A percentile compares a stretch with the other conserved stretches of the same genome.
These are phyloP conservation scores for Erannis defoliaria DNA, from an alignment of 2,888 invertebrate species.

Conservation along the genomic window DNA sequence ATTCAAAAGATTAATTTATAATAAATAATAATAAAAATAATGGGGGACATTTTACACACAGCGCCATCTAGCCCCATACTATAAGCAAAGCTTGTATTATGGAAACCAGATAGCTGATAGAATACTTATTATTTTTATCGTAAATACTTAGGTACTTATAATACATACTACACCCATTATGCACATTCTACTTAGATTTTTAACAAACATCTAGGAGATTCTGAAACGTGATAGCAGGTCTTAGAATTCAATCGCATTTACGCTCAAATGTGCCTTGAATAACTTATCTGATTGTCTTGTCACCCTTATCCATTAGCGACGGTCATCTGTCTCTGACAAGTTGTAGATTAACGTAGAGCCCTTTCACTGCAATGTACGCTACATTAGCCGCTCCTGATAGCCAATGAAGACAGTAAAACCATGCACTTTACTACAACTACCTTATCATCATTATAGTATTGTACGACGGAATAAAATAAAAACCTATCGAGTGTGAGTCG, in stretches of 20 bases:
- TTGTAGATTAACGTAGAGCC: slow-evolving; percentile 42
- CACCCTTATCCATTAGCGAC: slow-evolving; percentile 34
- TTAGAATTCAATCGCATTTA: slow-evolving; percentile 20
- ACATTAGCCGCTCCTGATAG: slow-evolving; percentile 39
- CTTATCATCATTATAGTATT: slow-evolving; percentile 49
- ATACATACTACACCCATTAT: too few species aligned
- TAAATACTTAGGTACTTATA: too few species aligned
- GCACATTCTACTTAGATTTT: too few species aligned
- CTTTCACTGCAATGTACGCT: slow-evolving; percentile 42
- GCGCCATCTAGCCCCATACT: too few species aligned
- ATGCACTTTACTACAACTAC: slow-evolving; percentile 46
- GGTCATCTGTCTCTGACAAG: slow-evolving; percentile 46
- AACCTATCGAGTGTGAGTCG: too few species aligned
- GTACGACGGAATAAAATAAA: slow-evolving; percentile 50
- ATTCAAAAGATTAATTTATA: too few species aligned
- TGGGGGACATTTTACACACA: too few species aligned
- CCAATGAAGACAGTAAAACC: slow-evolving; percentile 41
- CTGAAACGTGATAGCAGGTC: slow-evolving; percentile 4
- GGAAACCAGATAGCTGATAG: too few species aligned
- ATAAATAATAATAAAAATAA: too few species aligned
- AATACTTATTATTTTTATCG: too few species aligned
- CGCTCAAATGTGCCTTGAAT: slow-evolving; percentile 22
- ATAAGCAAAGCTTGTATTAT: too few species aligned
- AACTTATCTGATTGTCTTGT: slow-evolving; percentile 34
- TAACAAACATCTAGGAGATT: neutral